Base-by-base conservation (phyloP, 92 coral and sea anemone species). In the Palythoa caribaeorum region DNA sequence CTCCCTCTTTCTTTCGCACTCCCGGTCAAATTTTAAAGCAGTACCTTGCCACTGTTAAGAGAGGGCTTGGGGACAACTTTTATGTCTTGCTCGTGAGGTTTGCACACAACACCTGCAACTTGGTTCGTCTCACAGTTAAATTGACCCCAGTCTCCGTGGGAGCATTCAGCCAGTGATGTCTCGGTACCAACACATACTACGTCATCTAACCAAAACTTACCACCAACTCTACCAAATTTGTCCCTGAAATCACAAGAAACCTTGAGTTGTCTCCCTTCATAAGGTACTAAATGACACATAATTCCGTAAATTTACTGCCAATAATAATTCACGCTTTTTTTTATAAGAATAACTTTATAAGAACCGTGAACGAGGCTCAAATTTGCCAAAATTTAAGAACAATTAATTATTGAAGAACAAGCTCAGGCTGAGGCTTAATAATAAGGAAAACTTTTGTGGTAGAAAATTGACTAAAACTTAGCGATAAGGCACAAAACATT, bases 101-200 rank as follows among this genome's bases (percentile, higher is more conserved):
- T 77, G 50, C 92, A 89, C 54, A 84, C 77, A 50, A 89, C 92
- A 15, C 92, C 92, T 12, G 92, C 92, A 5, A 35, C 73, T 50
- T 81, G 13, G 52, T 21, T 9, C 65, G 44, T 81, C 60, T 44
- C 53, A 47, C 86, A 81, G 48, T 81, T 66, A 71, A 65, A 66
- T 48, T 53, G 70, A 16, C 71, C 88, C 92, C 92, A 89, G 38
- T 87, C 92, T 44, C 83, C 85, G 63, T 89, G 92, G 16, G 76
- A 77, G 28, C 92, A 89, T 6, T 84, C 65, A 5, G 76, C 92
- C 17, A 89, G 77, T 35, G 83, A 77, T 7, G 50, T 38, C 80
- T 89, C 92, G 12, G 79, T 89, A 11, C 92, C 92, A 13, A 77
- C 78, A 71, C 92, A 89, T 15, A 83, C 79, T 11, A 76, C 87